Evolutionary conservation across 2,113 vertebrate genomes (phyloP), one percentile per base, ranked within the genome.

Genomic region (Cochlearius cochlearius): DNA sequence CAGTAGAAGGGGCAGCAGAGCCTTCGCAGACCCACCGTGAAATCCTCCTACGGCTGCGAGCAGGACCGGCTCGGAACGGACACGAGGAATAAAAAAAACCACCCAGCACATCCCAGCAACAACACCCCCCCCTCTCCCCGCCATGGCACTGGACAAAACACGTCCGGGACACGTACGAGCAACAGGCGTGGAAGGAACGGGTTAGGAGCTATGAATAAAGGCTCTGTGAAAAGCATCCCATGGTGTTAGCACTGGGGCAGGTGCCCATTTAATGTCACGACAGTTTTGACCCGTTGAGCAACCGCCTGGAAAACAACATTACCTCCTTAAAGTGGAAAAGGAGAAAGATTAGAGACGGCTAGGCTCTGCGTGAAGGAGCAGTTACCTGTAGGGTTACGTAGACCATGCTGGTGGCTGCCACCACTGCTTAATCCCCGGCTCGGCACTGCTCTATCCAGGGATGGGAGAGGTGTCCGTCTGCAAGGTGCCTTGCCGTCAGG

Each of bases 351-450:
- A 4, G 80, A 53, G 45, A 9, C 10, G 58, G 25, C 43, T 8
- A 88, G 53, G 76, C 12, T 41, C 52, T 29, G 60, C 19, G 2
- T 1, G 41, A n/a, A 60, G 22, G 7, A 7, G 72, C 2, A 67
- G 79, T 96, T 97, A 97, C 97, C 97, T 97, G 96, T 8, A 97
- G 55, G 86, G 72, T 94, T 55, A 93, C 72, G 92, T 62, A 96
- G 94, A 95, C 64, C 96, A 97, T 97, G 91, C 75, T 96, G 94
- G 39, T 67, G 67, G 92, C 93, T 97, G 86, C 16, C 23, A 11
- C 49, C 89, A 20, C 39, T 11, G 88, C 75, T 56, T 11, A 14
- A 13, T 52, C 15, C 53, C 80, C 41, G 7, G 91, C 77, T 89
- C n/a, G 17, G 71, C 12, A 10, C 69, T 29, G 87, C 72, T 87